Evolutionary conservation across 2,113 vertebrate genomes (phyloP).

Genomic region (Pongo pygmaeus): DNA sequence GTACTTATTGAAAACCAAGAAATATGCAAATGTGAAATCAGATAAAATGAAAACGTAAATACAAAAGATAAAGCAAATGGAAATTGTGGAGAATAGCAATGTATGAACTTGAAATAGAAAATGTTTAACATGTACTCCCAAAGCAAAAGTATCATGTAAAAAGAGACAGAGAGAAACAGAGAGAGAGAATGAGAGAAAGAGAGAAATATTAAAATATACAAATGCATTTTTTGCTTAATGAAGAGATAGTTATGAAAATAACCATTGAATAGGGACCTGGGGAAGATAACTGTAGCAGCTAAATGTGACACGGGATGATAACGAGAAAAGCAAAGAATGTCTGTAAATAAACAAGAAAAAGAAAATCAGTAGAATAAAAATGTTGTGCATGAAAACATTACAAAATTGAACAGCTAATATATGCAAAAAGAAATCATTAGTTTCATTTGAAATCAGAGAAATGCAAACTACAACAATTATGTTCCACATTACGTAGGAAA

Average conservation of each 20-base stretch:
- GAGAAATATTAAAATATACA: neutral
- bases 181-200: neutral
- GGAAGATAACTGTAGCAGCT: neutral
- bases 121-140: neutral
- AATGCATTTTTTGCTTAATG: neutral
- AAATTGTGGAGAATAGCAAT: neutral
- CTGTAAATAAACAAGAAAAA: neutral
- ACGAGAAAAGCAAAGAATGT: neutral
- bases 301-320: neutral
- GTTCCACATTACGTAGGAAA: neutral
- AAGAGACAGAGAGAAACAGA: neutral
- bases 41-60: neutral
- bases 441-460: neutral
- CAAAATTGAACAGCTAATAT: neutral
- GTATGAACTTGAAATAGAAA: neutral
- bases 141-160: neutral
- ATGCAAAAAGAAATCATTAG: neutral
- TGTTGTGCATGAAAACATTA: neutral
- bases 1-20: neutral
- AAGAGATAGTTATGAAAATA: neutral
- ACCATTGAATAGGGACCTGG: neutral
- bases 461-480: neutral
- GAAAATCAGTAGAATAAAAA: neutral
- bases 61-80: neutral
- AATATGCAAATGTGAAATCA: neutral